Evolutionary conservation across 2,797 vertebrate species (phyloP).

Genomic region (Anabacerthia variegaticeps): DNA sequence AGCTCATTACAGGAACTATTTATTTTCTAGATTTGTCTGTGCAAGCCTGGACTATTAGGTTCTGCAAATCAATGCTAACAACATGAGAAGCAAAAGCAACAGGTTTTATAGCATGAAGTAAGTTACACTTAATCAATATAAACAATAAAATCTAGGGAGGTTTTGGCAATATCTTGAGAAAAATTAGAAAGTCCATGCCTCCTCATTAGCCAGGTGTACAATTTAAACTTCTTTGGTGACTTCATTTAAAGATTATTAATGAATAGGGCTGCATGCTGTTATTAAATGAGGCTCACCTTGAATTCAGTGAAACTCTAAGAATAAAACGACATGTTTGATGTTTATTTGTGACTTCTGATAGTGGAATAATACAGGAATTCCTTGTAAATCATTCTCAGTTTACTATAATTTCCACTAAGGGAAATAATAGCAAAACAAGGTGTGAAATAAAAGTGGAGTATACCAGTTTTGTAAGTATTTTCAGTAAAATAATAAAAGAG

Average conservation of each 20-base stretch:
- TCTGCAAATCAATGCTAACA: slow-evolving; percentile 16
- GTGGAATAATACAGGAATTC: neutral
- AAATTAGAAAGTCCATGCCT: neutral
- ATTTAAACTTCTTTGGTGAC: neutral
- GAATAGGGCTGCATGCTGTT: neutral
- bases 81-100: slow-evolving; percentile 7
- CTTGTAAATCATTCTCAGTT: neutral
- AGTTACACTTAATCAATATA: neutral
- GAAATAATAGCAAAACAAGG: neutral
- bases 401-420: neutral
- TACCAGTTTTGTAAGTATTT: neutral
- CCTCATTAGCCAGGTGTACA: neutral
- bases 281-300: neutral
- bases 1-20: neutral
- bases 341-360: neutral
- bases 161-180: neutral
- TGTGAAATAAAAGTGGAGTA: neutral
- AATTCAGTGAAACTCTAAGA: neutral
- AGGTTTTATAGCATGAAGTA: neutral
- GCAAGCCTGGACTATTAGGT: neutral
- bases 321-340: neutral
- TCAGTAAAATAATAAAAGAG: neutral
- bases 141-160: neutral
- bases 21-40: slow-evolving; percentile 41
- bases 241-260: neutral